phyloP scores from a whole-genome alignment of 2,113 vertebrate genomes.

The Rhizomys pruinosus region DNA sequence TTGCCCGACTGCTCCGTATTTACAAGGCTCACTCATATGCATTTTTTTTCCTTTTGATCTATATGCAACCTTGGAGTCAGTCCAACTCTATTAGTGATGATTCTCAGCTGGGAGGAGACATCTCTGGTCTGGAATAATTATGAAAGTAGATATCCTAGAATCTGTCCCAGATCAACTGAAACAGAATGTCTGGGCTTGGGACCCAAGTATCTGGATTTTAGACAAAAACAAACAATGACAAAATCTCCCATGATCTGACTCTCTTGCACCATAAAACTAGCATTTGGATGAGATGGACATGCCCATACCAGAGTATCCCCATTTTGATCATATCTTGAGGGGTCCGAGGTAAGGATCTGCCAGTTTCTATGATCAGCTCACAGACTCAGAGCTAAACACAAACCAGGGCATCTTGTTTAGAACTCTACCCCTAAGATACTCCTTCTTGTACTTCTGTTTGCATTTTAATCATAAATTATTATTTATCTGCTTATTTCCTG shows the following conservation, averaged over 20 bases:
- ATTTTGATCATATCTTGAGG: background rate
- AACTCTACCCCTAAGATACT: background rate
- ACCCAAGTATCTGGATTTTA: background rate
- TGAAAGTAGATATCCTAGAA: background rate
- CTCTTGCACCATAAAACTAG: background rate
- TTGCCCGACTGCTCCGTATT: background rate
- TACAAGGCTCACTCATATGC: background rate
- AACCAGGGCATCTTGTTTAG: background rate
- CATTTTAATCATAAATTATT: background rate
- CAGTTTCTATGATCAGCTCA: background rate
- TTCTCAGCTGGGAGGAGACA: background rate
- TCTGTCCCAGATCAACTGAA: background rate
- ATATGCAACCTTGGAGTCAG: background rate
- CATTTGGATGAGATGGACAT: no score
- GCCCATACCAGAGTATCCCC: background rate
- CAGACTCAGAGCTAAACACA: background rate
- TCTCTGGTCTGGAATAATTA: background rate
- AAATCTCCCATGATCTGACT: background rate
- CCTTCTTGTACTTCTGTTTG: background rate
- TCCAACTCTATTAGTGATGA: background rate
- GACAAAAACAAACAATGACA: constrained; percentile 7
- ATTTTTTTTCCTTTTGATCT: background rate
- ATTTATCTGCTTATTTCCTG: background rate
- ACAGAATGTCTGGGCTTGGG: background rate
- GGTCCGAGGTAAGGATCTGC: background rate